Conservation (phyloP, 1,140 invertebrate species). For the Orussus abietinus region DNA sequence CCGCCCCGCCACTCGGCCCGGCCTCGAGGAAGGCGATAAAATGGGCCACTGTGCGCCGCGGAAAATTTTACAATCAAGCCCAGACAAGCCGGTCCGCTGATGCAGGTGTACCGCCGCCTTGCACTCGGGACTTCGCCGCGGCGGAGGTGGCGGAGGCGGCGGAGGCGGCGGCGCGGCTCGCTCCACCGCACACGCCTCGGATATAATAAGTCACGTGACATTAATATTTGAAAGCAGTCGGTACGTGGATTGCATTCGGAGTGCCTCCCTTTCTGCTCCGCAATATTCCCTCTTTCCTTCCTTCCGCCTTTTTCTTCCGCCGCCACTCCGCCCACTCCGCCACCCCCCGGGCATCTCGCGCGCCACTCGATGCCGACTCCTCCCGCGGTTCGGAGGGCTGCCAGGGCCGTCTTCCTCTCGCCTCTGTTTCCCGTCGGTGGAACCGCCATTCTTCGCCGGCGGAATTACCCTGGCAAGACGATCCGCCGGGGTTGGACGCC, state of each 20-base stretch:
- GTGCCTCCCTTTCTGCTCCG: slow-evolving; percentile 28
- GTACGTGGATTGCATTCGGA: slow-evolving; percentile 54
- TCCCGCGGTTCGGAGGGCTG: no score
- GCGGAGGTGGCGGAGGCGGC: slow-evolving; percentile 29
- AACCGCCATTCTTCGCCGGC: no score
- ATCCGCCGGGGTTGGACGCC: no score
- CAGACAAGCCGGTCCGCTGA: slow-evolving; percentile 30
- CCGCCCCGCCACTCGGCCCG: background rate
- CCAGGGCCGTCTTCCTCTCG: slow-evolving; percentile 5
- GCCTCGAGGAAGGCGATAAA: slow-evolving; percentile 36
- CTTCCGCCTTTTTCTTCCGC: slow-evolving; percentile 19
- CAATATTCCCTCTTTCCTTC: slow-evolving; percentile 36
- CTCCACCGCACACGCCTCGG: slow-evolving; percentile 46
- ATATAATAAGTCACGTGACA: slow-evolving; percentile 57
- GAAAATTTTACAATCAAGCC: slow-evolving; percentile 47
- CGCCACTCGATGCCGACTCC: no score
- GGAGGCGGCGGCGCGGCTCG: slow-evolving; percentile 36
- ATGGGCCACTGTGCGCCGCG: slow-evolving; percentile 38
- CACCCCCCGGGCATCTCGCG: no score
- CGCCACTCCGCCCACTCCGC: background rate
- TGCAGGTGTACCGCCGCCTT: background rate
- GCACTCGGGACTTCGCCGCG: slow-evolving; percentile 13
- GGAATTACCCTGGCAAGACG: no score
- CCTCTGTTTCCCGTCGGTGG: background rate
- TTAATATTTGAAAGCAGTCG: slow-evolving; percentile 55